These are phyloP conservation scores for Simalia tracyae DNA, from an alignment of 2,797 vertebrate genomes.

Conservation along the genomic window DNA sequence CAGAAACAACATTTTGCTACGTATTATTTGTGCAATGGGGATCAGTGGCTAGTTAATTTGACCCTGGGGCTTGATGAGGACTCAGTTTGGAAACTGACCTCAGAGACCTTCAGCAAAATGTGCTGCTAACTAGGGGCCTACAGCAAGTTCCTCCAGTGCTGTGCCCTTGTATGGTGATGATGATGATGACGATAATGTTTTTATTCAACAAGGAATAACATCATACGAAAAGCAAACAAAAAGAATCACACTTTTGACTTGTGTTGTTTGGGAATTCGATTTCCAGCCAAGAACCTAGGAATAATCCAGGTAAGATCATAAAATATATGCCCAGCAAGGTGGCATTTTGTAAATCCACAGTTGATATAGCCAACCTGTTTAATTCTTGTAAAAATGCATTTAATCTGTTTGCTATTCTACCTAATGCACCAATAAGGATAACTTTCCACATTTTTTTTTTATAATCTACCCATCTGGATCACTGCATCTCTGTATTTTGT, in stretches of 20 bases:
- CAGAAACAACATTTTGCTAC: not conserved
- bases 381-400: not conserved
- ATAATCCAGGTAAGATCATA: not conserved
- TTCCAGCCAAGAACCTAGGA: not conserved
- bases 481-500: not conserved
- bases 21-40: not conserved
- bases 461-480: not conserved
- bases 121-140: not conserved
- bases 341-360: not conserved
- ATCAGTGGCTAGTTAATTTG: not conserved
- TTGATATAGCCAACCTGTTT: not conserved
- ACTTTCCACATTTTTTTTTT: not conserved
- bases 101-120: not conserved
- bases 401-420: not conserved
- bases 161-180: not conserved
- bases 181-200: not conserved
- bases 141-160: not conserved
- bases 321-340: not conserved
- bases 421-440: not conserved
- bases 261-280: not conserved
- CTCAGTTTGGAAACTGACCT: not conserved
- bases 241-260: not conserved
- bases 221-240: not conserved
- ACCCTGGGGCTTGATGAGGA: not conserved
- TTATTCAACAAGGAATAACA: not conserved